Percentiles rank a stretch among this genome's conserved stretches.
Conservation (phyloP, 2,797 vertebrate species). For the Remorina albescens region DNA sequence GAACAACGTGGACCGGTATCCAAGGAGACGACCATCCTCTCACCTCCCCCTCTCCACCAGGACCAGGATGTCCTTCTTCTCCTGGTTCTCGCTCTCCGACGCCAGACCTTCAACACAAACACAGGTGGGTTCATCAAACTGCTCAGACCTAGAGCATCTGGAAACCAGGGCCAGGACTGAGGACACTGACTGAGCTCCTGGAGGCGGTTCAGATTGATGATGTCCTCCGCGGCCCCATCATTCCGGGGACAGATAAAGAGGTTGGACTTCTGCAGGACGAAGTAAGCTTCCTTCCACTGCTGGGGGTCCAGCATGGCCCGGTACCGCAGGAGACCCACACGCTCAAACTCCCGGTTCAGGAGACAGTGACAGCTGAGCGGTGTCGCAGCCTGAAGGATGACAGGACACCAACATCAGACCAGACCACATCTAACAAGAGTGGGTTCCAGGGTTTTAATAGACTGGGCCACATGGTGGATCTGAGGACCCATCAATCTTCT, state of each 20-base stretch:
- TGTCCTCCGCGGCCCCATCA: constrained; percentile 92
- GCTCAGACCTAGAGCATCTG: not conserved
- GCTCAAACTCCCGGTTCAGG: constrained; percentile 91
- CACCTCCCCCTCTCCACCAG: constrained; percentile 96
- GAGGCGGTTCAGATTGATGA: constrained; percentile 93
- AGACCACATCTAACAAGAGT: too few relatives aligned
- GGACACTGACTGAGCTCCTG: constrained; percentile 95
- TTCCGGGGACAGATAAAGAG: constrained; percentile 93
- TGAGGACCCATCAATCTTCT: too few relatives aligned
- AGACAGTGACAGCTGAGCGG: constrained; percentile 95
- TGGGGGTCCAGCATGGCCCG: constrained; percentile 92
- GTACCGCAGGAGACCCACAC: constrained; percentile 91
- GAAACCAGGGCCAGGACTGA: not conserved
- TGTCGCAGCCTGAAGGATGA: constrained; percentile 82
- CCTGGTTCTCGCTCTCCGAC: constrained; percentile 86
- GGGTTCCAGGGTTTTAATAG: too few relatives aligned
- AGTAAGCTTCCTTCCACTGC: constrained; percentile 93
- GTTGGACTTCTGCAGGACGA: constrained; percentile 95
- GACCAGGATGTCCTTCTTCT: constrained; percentile 94
- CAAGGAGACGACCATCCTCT: too few relatives aligned
- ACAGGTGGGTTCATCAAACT: not conserved
- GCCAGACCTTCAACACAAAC: constrained; percentile 84
- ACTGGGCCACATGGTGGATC: too few relatives aligned
- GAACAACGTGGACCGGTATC: too few relatives aligned
- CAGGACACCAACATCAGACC: too few relatives aligned